These are phyloP conservation scores for Choloepus didactylus DNA, from an alignment of 2,797 vertebrate genomes.

Conservation along the genomic window DNA sequence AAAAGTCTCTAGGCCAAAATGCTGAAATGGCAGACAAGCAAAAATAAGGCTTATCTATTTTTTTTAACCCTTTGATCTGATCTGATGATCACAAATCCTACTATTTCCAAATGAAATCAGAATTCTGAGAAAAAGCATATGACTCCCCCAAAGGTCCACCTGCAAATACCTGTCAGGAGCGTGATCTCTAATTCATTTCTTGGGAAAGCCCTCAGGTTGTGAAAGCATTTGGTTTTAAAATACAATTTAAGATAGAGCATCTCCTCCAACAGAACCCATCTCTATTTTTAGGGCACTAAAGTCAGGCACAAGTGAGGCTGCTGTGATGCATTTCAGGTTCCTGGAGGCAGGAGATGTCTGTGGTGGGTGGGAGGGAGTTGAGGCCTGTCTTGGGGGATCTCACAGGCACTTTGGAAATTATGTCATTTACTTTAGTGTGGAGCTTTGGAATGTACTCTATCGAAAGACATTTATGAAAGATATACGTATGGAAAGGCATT, in stretches of 20 bases:
- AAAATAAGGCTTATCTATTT: background rate
- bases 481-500: background rate
- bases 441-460: slow-evolving; percentile 9
- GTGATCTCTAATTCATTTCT: slow-evolving; percentile 75
- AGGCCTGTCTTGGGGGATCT: background rate
- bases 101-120: slow-evolving; percentile 66
- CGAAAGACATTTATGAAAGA: background rate
- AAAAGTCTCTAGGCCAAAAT: background rate
- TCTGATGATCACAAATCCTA: slow-evolving; percentile 67
- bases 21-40: slow-evolving; percentile 59
- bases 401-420: background rate
- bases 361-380: fast-evolving
- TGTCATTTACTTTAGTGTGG: background rate
- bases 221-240: slow-evolving; percentile 77
- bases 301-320: background rate
- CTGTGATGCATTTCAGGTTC: background rate
- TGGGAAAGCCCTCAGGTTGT: slow-evolving; percentile 59
- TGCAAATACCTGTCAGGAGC: slow-evolving; percentile 72
- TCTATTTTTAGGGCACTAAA: background rate
- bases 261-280: slow-evolving; percentile 48
- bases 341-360: background rate
- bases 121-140: slow-evolving; percentile 53
- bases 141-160: slow-evolving; percentile 64
- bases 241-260: slow-evolving; percentile 35
- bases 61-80: background rate